A percentile compares a stretch with the other conserved stretches of the same genome.
Conservation (phyloP, 2,113 vertebrate species). For the Callopanchax toddi region DNA sequence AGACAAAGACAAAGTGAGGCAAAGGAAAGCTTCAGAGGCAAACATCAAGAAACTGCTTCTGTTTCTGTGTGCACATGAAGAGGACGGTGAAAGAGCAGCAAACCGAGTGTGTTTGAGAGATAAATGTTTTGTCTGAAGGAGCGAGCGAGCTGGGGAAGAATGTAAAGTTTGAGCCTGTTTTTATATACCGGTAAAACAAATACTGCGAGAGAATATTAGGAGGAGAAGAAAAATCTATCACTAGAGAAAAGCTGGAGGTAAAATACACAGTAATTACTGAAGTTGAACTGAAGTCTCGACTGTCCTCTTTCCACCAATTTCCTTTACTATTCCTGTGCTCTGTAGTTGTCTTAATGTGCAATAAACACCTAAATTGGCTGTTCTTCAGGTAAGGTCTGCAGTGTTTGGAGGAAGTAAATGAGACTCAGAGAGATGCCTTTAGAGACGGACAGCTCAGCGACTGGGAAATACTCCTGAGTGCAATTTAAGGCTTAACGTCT, state of each 20-base stretch:
- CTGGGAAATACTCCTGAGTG: slow-evolving; percentile 51
- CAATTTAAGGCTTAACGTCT: slow-evolving; percentile 57
- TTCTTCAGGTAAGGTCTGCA: slow-evolving; percentile 39
- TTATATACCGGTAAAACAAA: slow-evolving; percentile 28
- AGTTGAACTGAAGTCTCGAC: slow-evolving; percentile 24
- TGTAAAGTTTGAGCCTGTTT: slow-evolving; percentile 5
- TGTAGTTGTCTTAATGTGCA: slow-evolving; percentile 40
- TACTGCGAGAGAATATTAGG: slow-evolving; percentile 14
- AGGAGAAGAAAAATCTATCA: slow-evolving; percentile 13
- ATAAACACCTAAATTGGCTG: slow-evolving; percentile 58
- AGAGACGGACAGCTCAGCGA: slow-evolving; percentile 34
- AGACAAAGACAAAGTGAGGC: slow-evolving; percentile 3
- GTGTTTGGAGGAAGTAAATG: slow-evolving; percentile 50
- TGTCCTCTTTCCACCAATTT: not conserved
- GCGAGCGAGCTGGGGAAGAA: not conserved
- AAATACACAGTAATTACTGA: slow-evolving; percentile 48
- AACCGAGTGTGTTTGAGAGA: slow-evolving; percentile 3
- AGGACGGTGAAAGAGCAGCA: slow-evolving; percentile 15
- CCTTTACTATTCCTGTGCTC: slow-evolving; percentile 25
- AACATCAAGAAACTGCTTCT: not conserved
- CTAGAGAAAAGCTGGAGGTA: slow-evolving; percentile 20
- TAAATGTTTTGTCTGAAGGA: slow-evolving; percentile 27
- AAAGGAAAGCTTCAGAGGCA: slow-evolving; percentile 16
- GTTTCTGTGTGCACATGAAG: slow-evolving; percentile 22
- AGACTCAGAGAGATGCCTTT: slow-evolving; percentile 40